Conservation (phyloP, 2,797 vertebrate genomes). For the Pseudochirops corinnae region DNA sequence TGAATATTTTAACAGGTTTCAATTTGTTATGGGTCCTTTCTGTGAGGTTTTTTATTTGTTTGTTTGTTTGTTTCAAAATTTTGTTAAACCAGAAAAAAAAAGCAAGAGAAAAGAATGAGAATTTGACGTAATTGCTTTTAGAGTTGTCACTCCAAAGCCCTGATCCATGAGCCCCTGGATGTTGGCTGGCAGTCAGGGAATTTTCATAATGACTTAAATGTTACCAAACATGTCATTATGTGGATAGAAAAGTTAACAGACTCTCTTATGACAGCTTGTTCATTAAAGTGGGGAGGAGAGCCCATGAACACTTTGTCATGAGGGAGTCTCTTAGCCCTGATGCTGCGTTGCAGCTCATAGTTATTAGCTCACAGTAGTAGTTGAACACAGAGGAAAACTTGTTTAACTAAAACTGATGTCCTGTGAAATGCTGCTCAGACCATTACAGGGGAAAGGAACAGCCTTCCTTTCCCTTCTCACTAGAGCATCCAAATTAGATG, state of each 20-base stretch:
- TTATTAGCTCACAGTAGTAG: constrained; percentile 26
- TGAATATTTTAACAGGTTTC: constrained; percentile 10
- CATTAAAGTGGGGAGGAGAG: neutral
- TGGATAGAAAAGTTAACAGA: constrained; percentile 10
- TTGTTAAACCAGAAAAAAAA: neutral
- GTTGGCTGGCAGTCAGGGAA: neutral
- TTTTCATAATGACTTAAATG: constrained; percentile 18
- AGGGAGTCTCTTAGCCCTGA: constrained; percentile 24
- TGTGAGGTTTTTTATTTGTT: neutral
- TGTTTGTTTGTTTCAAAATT: neutral
- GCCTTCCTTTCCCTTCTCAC: neutral
- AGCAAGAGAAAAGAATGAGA: neutral
- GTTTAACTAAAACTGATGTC: constrained; percentile 4
- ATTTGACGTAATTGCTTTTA: neutral
- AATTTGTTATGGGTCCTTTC: neutral
- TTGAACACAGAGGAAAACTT: constrained; percentile 22
- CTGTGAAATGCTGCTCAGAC: neutral
- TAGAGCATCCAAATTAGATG: constrained; percentile 31
- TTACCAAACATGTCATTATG: constrained; percentile 7
- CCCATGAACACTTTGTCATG: constrained; percentile 4
- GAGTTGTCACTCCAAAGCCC: constrained; percentile 11
- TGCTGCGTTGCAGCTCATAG: neutral
- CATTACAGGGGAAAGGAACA: constrained; percentile 2
- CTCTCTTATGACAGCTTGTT: neutral
- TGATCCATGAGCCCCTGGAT: neutral